Base-by-base conservation (phyloP, 2,797 vertebrate genomes). In the Cyclopterus lumpus region DNA sequence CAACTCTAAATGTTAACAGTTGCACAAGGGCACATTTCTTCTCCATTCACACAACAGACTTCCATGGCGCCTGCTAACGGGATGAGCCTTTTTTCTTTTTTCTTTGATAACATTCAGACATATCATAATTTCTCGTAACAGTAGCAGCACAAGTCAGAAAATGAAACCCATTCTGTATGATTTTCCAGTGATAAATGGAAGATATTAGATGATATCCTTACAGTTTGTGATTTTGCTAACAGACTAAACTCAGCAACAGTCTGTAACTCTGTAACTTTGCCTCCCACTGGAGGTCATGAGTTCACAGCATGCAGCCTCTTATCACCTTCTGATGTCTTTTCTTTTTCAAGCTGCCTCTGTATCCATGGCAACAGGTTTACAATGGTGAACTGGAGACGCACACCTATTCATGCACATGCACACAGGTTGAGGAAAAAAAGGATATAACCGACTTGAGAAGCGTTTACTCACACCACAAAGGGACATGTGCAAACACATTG, bases 81-180 rank as follows among this genome's bases (percentile, higher is more conserved):
- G 63, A 73, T 75, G 63, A 58, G 65, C 53, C 60, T 77, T 40
- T 75, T 73, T 67, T 70, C 60, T 77, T 40, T 75, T 73, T 67
- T 70, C 44, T 72, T 53, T 46, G 38, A 57, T 44, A 64, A 76
- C 74, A 77, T 60, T 71, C 67, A 78, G 89, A 84, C 59, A 2
- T 75, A 65, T 82, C 64, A 80, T 71, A 54, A 44, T 77, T 77
- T 83, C 72, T 71, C 64, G 79, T 75, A 79, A 87, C 75, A 83
- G 80, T 71, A 78, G 82, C 85, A 80, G 76, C 77, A 60, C 75
- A 80, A 80, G 76, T 85, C 68, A 64, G 81, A 68, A 81, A 81
- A 77, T 46, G 0, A 66, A 80, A 74, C 55, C 78, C 51, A 68
- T n/a, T 48, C 75, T 67, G 59, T 65, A 75, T 62, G 76, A 71